phyloP scores from a whole-genome alignment of 2,888 invertebrate species.

The Luffia ferchaultella region DNA sequence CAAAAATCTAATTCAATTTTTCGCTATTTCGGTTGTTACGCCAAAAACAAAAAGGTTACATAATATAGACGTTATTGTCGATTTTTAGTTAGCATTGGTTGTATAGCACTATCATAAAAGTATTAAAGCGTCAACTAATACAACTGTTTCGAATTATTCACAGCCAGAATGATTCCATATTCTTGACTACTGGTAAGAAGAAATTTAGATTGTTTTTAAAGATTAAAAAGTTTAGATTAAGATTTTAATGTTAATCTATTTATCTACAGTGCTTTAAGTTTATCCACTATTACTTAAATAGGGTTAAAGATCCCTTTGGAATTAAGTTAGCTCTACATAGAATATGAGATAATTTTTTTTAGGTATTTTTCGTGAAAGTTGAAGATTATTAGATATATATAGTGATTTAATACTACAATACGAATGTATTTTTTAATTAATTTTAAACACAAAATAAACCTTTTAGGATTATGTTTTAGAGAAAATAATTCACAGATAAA shows the following conservation, averaged over 20 bases:
- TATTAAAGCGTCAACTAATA: neutral
- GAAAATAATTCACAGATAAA: conserved; percentile 20
- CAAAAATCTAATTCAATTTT: too few species aligned
- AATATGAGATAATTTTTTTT: neutral
- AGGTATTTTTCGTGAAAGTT: neutral
- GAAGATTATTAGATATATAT: neutral
- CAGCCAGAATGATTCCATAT: conserved; percentile 64
- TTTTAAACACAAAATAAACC: neutral
- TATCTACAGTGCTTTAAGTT: conserved; percentile 61
- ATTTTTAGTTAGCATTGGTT: neutral
- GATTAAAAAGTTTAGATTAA: conserved; percentile 39
- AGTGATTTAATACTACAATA: neutral
- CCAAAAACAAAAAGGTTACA: too few species aligned
- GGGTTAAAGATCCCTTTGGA: conserved; percentile 23
- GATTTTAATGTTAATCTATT: conserved; percentile 49
- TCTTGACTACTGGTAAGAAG: conserved; percentile 29
- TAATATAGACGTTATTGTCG: neutral
- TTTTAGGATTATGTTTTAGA: neutral
- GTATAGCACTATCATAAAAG: neutral
- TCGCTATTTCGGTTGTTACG: too few species aligned
- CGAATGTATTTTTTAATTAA: neutral
- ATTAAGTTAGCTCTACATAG: neutral
- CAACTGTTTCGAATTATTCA: conserved; percentile 24
- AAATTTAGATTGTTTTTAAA: conserved; percentile 21
- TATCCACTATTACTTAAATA: conserved; percentile 49